Percentiles rank a stretch among this genome's conserved stretches.
These are phyloP conservation scores for Apamea crenata DNA, from an alignment of 2,888 invertebrate genomes.

Conservation along the genomic window DNA sequence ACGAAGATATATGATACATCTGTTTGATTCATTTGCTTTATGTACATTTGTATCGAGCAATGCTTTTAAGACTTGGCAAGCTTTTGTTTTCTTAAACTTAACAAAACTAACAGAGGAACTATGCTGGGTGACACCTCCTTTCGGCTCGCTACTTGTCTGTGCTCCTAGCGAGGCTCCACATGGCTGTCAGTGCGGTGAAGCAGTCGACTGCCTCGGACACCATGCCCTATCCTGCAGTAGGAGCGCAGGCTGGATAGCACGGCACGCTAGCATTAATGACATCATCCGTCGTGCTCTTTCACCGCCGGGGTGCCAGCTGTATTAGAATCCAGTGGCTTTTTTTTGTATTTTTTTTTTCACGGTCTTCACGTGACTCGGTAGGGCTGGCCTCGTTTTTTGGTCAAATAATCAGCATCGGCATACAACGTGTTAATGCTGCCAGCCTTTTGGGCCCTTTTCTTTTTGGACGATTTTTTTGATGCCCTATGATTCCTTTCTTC, in stretches of 20 bases:
- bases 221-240: neutral
- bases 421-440: neutral
- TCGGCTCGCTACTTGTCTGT: neutral
- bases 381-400: neutral
- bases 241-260: neutral
- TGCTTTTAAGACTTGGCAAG: slow-evolving; percentile 2
- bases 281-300: neutral
- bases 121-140: neutral
- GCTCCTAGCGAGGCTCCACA: neutral
- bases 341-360: too few relatives aligned
- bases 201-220: neutral
- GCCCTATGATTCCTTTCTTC: too few relatives aligned
- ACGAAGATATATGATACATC: slow-evolving; percentile 26
- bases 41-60: slow-evolving; percentile 9
- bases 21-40: slow-evolving; percentile 10
- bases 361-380: neutral
- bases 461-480: too few relatives aligned
- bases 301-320: too few relatives aligned
- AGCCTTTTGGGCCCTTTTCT: too few relatives aligned
- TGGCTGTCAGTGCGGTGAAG: neutral
- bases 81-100: neutral
- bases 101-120: too few relatives aligned
- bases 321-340: too few relatives aligned
- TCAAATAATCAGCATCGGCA: neutral
- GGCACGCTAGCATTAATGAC: neutral